Base-by-base conservation (phyloP, 2,888 invertebrate genomes). In the Ernsta delagoae region DNA sequence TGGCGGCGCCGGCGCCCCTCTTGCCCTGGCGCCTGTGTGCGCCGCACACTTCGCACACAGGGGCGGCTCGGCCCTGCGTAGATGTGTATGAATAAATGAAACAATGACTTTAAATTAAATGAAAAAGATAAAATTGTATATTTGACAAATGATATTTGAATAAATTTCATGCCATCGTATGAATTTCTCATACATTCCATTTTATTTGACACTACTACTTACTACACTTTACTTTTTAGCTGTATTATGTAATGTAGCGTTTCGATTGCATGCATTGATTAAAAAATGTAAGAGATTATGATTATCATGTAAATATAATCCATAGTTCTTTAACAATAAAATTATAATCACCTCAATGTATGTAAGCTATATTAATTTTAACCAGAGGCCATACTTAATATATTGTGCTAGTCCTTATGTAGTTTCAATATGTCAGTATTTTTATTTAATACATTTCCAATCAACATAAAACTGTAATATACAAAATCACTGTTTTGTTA, bases 371-470 rank as follows among this genome's bases (percentile, higher is more conserved):
- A 67, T 73, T 70, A 74, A 71, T 77, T 74, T 62, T 68, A 76
- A 75, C 78, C 77, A 79, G 87, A 86, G 84, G 90, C 90, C 90
- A 90, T 90, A 89, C 81, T 77, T 77, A 75, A 80, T 75, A 77
- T 82, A 75, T 77, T 74, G 41, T 70, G 77, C 84, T 87, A 87
- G 86, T 86, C 86, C 53, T 41, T 53, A 8, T 24, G 53, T 39
- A 62, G 36, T 68, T 68, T 53, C 53, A 59, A 48, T 63, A 68
- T 36, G 48, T 57, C 61, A 70, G 54, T 70, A 67, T 65, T 67
- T 59, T 67, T 39, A 48, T 57, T 62, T 36, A 34, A 56, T 65
- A 45, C 39, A 57, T 45, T 57, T 65, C 7, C 16, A 36, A 6
- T 60, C 24, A 48, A 6, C 34, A 12, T 48, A 31, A 43, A 43